Evolutionary conservation across 2,797 vertebrate genomes (phyloP).

Genomic region (Paedocypris micromegethes): DNA sequence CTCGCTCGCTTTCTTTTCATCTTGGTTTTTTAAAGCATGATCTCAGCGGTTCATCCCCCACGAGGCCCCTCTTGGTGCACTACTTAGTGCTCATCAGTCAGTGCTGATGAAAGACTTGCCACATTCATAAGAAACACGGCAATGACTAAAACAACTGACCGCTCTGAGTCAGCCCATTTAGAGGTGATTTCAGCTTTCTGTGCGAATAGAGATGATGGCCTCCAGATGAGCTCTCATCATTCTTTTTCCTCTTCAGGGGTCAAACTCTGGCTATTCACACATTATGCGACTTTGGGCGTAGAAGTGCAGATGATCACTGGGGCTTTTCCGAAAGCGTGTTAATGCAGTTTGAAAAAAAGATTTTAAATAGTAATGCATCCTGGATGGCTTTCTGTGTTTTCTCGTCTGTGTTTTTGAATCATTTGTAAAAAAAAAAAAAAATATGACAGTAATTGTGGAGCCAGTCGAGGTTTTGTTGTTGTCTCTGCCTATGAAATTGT

Average conservation of each 20-base stretch:
- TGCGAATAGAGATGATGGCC: conserved; percentile 35
- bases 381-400: too few species aligned
- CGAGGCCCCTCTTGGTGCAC: conserved; percentile 39
- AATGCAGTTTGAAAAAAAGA: too few species aligned
- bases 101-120: conserved; percentile 51
- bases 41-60: conserved; percentile 46
- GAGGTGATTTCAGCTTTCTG: conserved; percentile 44
- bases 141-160: conserved; percentile 52
- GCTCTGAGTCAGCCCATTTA: conserved; percentile 43
- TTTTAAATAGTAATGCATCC: too few species aligned
- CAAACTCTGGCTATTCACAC: conserved; percentile 39
- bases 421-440: too few species aligned
- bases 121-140: conserved; percentile 41
- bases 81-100: conserved; percentile 48
- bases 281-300: conserved; percentile 12
- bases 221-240: conserved; percentile 36
- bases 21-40: conserved; percentile 46
- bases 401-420: too few species aligned
- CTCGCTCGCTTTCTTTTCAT: conserved; percentile 38
- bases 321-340: too few species aligned
- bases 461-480: too few species aligned
- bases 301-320: neutral
- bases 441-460: too few species aligned
- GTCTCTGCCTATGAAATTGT: too few species aligned
- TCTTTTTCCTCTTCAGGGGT: conserved; percentile 32